These are phyloP conservation scores for Cheilosia grossa DNA, from an alignment of 2,888 invertebrate genomes.

Conservation along the genomic window DNA sequence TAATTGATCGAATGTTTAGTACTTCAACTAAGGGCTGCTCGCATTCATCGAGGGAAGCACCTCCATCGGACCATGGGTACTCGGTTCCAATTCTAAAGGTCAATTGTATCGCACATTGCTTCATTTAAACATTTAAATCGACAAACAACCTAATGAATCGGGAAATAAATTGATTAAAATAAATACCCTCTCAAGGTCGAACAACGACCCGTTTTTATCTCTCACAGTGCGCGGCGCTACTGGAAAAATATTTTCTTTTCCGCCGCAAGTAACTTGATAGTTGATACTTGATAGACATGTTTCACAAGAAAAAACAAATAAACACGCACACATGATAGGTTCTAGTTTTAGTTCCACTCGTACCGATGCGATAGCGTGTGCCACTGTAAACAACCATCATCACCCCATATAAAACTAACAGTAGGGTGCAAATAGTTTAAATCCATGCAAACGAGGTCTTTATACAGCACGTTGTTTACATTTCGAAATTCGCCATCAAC, in stretches of 20 bases:
- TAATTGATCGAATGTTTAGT: too few species aligned
- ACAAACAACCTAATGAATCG: not conserved
- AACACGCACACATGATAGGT: too few species aligned
- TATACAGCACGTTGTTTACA: conserved; percentile 6
- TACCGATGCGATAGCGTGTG: not conserved
- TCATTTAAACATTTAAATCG: not conserved
- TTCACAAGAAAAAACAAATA: too few species aligned
- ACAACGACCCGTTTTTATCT: not conserved
- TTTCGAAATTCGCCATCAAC: conserved; percentile 11
- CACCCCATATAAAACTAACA: not conserved
- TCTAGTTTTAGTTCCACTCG: too few species aligned
- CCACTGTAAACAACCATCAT: not conserved
- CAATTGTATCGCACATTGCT: not conserved
- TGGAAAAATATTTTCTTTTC: not conserved
- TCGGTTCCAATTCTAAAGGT: too few species aligned
- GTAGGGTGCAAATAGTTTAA: conserved; percentile 14
- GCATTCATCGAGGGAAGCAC: not conserved
- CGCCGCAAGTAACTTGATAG: too few species aligned
- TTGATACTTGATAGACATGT: too few species aligned
- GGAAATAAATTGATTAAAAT: not conserved
- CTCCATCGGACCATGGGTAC: too few species aligned
- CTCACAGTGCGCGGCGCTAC: too few species aligned
- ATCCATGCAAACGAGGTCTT: not conserved
- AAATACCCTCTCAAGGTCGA: not conserved
- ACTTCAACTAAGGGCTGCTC: too few species aligned